Conservation (phyloP, 2,113 vertebrate genomes). For the Hoplias malabaricus region DNA sequence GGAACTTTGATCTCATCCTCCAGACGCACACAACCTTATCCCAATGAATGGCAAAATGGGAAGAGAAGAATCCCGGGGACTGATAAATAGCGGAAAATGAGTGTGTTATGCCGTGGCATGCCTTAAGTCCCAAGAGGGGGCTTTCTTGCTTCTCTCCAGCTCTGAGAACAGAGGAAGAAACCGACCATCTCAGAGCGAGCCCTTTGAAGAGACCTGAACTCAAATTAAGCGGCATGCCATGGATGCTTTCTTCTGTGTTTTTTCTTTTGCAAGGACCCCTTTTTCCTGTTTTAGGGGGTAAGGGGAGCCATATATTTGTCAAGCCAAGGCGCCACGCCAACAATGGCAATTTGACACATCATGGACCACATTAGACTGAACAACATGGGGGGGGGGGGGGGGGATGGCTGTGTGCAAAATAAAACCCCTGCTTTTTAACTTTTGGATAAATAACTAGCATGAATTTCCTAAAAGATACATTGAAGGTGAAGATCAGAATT, state of each 20-base stretch:
- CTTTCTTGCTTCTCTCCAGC: conserved; percentile 64
- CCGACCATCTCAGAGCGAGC: conserved; percentile 59
- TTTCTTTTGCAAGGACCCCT: conserved; percentile 44
- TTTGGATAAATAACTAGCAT: not conserved
- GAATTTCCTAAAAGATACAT: not conserved
- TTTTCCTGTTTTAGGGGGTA: conserved; percentile 38
- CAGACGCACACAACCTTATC: conserved; percentile 66
- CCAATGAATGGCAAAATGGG: conserved; percentile 65
- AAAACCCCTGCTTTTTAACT: conserved; percentile 59
- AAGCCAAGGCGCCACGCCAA: conserved; percentile 20
- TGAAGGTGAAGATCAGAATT: not conserved
- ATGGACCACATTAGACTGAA: conserved; percentile 39
- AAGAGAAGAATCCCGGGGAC: conserved; percentile 67
- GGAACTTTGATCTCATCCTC: conserved; percentile 73
- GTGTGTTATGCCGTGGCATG: conserved; percentile 71
- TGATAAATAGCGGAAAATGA: conserved; percentile 73
- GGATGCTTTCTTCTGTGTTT: conserved; percentile 64
- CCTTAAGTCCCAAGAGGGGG: conserved; percentile 76
- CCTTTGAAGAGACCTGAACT: conserved; percentile 73
- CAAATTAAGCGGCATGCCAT: conserved; percentile 69
- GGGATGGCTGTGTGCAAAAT: conserved; percentile 53
- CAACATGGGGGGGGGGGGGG: conserved; percentile 65
- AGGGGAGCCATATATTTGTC: conserved; percentile 34
- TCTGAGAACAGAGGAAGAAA: conserved; percentile 68
- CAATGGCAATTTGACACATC: conserved; percentile 34